phyloP scores from a whole-genome alignment of 2,888 invertebrate species.

The Acanthococcus lagerstroemiae region DNA sequence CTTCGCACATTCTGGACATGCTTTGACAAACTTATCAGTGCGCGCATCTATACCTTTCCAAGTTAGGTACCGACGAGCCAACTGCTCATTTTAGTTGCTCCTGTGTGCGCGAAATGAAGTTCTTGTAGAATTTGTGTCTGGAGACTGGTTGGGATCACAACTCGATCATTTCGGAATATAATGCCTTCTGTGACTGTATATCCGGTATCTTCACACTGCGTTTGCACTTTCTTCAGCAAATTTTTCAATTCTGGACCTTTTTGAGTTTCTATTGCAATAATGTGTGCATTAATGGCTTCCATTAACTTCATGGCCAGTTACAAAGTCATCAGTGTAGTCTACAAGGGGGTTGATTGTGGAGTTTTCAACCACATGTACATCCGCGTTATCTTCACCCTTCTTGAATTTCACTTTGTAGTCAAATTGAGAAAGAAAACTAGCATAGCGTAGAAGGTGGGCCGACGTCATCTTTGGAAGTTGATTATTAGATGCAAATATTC shows the following conservation, averaged over 20 bases:
- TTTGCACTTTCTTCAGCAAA: not conserved
- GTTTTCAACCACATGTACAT: too few species aligned
- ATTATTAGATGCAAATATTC: slow-evolving; percentile 13
- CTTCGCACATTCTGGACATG: slow-evolving; percentile 8
- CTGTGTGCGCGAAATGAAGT: slow-evolving; percentile 37
- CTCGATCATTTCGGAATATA: slow-evolving; percentile 31
- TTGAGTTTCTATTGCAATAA: not conserved
- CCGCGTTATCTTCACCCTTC: slow-evolving; percentile 31
- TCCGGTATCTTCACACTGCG: slow-evolving; percentile 29
- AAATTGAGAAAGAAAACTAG: slow-evolving; percentile 16
- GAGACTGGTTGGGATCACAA: slow-evolving; percentile 34
- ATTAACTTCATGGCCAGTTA: not conserved
- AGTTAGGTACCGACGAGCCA: slow-evolving; percentile 35
- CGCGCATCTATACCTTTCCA: slow-evolving; percentile 37
- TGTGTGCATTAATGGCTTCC: not conserved
- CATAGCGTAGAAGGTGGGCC: not conserved
- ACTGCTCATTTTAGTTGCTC: slow-evolving; percentile 38
- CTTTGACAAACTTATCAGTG: slow-evolving; percentile 31
- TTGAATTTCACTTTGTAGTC: slow-evolving; percentile 33
- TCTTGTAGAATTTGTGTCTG: slow-evolving; percentile 32
- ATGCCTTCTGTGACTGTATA: slow-evolving; percentile 31
- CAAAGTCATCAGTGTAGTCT: not conserved
- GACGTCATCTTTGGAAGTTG: slow-evolving; percentile 13
- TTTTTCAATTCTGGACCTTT: not conserved
- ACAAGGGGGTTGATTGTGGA: too few species aligned